Evolutionary conservation across 1,140 invertebrate genomes (phyloP).

Genomic region (Anadara kagoshimensis): DNA sequence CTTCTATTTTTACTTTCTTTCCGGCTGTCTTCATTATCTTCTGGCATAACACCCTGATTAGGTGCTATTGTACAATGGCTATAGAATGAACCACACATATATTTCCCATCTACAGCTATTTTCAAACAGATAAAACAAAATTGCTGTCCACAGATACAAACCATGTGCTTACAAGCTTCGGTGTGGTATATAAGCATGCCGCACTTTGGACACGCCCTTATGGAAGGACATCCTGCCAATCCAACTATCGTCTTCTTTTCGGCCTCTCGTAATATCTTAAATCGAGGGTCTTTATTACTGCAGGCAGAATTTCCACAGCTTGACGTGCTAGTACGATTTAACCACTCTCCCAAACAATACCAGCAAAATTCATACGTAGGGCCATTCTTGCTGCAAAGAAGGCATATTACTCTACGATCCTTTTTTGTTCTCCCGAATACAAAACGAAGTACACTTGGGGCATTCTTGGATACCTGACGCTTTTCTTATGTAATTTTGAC

Average conservation of each 20-base stretch:
- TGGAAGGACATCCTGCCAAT: slow-evolving; percentile 19
- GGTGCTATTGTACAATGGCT: slow-evolving; percentile 8
- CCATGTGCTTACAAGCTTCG: slow-evolving; percentile 37
- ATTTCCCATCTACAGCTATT: slow-evolving; percentile 1
- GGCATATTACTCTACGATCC: slow-evolving; percentile 39
- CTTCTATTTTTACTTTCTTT: too few relatives aligned
- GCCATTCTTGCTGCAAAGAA: slow-evolving; percentile 23
- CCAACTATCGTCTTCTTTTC: slow-evolving; percentile 28
- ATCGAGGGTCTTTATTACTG: slow-evolving; percentile 32
- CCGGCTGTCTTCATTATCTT: neutral
- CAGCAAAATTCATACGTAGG: slow-evolving; percentile 45
- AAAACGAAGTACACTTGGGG: slow-evolving; percentile 33
- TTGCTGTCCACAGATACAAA: slow-evolving; percentile 23
- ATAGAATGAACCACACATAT: slow-evolving; percentile 10
- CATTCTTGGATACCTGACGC: slow-evolving; percentile 44
- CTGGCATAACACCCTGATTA: neutral
- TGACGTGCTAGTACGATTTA: neutral
- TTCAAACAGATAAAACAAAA: slow-evolving; percentile 45
- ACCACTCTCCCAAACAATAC: slow-evolving; percentile 41
- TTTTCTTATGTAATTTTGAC: slow-evolving; percentile 40
- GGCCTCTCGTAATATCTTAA: slow-evolving; percentile 24
- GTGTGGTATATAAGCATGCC: slow-evolving; percentile 31
- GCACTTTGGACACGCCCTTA: slow-evolving; percentile 34
- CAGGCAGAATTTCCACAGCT: slow-evolving; percentile 41
- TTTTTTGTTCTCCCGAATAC: slow-evolving; percentile 20